phyloP scores from a whole-genome alignment of 2,888 invertebrate genomes.

The Ditylenchus weischeri region DNA sequence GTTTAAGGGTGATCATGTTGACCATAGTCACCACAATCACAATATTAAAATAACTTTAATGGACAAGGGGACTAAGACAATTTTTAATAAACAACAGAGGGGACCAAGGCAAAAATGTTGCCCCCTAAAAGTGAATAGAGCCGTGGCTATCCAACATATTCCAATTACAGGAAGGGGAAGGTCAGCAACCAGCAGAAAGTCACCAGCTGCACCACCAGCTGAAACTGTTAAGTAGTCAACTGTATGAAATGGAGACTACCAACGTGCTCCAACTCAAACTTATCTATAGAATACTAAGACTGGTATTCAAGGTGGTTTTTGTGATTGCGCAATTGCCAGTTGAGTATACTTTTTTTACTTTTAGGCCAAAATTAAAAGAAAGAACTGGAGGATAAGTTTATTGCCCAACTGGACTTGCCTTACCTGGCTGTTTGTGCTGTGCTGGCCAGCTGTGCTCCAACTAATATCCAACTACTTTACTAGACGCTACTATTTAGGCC shows the following conservation, averaged over 20 bases:
- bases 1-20: no score
- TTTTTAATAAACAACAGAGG: no score
- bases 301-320: slow-evolving; percentile 33
- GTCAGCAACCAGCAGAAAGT: no score
- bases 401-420: slow-evolving; percentile 1
- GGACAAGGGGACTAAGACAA: no score
- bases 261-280: slow-evolving; percentile 43
- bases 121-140: no score
- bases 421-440: background rate
- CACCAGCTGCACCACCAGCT: slow-evolving; percentile 46
- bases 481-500: background rate
- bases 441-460: slow-evolving; percentile 5
- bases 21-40: no score
- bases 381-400: no score
- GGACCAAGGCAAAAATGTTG: no score
- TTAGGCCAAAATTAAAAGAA: background rate
- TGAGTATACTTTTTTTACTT: background rate
- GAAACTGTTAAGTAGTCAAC: slow-evolving; percentile 39
- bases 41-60: no score
- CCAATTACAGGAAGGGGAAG: no score
- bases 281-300: slow-evolving; percentile 40
- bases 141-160: no score
- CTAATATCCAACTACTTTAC: slow-evolving; percentile 4
- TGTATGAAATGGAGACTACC: slow-evolving; percentile 43
- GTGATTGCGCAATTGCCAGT: background rate